Conservation (phyloP, 2,888 invertebrate species). For the Sialis fuliginosa region DNA sequence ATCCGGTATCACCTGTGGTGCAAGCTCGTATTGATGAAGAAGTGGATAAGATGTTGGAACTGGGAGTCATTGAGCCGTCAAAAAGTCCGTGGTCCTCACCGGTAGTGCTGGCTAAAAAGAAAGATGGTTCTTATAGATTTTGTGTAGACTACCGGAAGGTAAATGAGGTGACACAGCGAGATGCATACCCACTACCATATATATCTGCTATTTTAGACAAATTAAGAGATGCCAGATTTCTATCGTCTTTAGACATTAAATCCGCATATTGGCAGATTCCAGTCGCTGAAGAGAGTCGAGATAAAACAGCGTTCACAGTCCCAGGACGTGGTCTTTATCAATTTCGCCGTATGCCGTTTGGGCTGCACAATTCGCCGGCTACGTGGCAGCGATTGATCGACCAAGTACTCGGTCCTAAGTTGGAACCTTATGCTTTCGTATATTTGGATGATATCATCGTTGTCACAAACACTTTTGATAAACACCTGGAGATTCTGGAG, state of each 20-base stretch:
- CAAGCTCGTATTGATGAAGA: too few relatives aligned
- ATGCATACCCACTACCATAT: neutral
- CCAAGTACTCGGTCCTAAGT: slow-evolving; percentile 8
- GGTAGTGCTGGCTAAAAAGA: neutral
- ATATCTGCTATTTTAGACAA: neutral
- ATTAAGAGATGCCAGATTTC: neutral
- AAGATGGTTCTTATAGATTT: neutral
- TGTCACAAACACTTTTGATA: slow-evolving; percentile 9
- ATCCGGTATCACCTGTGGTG: too few relatives aligned
- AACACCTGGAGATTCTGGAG: slow-evolving; percentile 8
- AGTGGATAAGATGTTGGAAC: too few relatives aligned
- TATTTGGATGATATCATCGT: slow-evolving; percentile 11
- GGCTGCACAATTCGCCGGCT: slow-evolving; percentile 9
- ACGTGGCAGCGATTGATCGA: slow-evolving; percentile 11
- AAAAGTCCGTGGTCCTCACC: too few relatives aligned
- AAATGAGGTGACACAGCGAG: neutral
- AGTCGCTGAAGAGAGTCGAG: neutral
- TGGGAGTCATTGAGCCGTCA: too few relatives aligned
- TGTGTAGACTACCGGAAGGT: neutral
- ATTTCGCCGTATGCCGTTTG: slow-evolving; percentile 10
- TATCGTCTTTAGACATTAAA: neutral
- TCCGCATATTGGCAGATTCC: slow-evolving; percentile 1
- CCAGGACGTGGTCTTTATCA: neutral
- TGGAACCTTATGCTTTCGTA: slow-evolving; percentile 8
- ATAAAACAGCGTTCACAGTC: neutral